A percentile compares a stretch with the other conserved stretches of the same genome.
These are phyloP conservation scores for Apocrypta bakeri DNA, from an alignment of 1,140 invertebrate species.

Conservation along the genomic window DNA sequence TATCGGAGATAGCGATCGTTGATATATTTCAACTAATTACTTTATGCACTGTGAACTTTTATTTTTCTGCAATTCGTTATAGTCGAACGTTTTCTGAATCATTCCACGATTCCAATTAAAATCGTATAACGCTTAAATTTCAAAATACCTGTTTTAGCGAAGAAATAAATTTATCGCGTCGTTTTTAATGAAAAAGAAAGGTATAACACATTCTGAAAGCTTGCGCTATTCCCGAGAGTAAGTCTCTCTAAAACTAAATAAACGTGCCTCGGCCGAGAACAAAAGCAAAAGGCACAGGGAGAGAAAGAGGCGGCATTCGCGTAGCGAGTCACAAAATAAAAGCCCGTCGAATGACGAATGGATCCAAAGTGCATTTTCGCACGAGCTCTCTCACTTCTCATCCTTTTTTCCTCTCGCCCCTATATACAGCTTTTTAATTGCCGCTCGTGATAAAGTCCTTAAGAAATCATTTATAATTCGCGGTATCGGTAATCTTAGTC, in stretches of 20 bases:
- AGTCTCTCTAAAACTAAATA: background rate
- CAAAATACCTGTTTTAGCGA: background rate
- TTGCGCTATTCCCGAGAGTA: background rate
- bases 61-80: background rate
- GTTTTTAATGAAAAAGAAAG: background rate
- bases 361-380: conserved; percentile 37
- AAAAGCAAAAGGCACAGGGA: background rate
- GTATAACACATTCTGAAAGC: background rate
- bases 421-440: conserved; percentile 45
- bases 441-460: conserved; percentile 43
- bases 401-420: conserved; percentile 9
- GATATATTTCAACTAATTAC: no score
- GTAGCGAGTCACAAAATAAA: background rate
- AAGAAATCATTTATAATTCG: conserved; percentile 51
- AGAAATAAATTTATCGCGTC: background rate
- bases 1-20: conserved; percentile 19
- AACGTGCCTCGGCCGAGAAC: background rate
- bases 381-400: conserved; percentile 10
- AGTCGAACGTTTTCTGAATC: background rate
- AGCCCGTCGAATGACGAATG: conserved; percentile 43
- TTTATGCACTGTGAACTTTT: background rate
- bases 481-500: conserved; percentile 37
- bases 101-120: background rate
- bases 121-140: background rate
- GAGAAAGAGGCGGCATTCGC: background rate